phyloP scores from a whole-genome alignment of 2,797 vertebrate species.

The Peromyscus aztecus region DNA sequence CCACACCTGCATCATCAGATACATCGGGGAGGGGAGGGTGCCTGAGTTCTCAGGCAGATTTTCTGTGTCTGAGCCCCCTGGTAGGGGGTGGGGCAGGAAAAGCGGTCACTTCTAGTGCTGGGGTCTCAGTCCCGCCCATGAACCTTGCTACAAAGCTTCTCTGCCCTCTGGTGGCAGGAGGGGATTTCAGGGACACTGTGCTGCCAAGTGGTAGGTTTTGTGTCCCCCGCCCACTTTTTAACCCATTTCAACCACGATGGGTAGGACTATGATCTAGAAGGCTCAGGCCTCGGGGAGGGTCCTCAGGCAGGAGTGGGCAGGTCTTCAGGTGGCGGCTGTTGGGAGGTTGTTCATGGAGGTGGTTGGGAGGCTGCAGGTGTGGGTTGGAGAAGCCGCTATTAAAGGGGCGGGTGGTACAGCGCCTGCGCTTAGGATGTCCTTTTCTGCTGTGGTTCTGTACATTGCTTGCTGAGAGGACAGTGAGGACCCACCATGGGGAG shows the following conservation, averaged over 20 bases:
- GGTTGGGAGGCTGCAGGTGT: background rate
- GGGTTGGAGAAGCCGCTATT: constrained; percentile 5
- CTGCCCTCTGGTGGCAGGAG: constrained; percentile 75
- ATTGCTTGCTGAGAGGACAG: background rate
- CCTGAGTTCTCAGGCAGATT: background rate
- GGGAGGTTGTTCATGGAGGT: background rate
- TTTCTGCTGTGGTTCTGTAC: rapidly evolving
- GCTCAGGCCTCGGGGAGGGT: background rate
- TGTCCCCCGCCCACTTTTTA: background rate
- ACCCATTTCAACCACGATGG: background rate
- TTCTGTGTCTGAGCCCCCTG: background rate
- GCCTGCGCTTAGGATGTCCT: rapidly evolving
- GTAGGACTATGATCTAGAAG: background rate
- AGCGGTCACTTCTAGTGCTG: rapidly evolving
- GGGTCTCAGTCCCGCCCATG: background rate
- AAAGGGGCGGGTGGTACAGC: background rate
- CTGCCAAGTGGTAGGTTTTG: background rate
- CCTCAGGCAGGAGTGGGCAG: rapidly evolving
- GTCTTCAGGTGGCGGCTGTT: background rate
- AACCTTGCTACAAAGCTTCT: background rate
- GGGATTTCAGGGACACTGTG: background rate
- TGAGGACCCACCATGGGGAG: no score
- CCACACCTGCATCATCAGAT: background rate
- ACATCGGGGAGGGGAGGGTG: background rate
- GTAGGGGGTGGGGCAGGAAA: background rate